Evolutionary conservation across 2,888 invertebrate species (phyloP), one percentile per base, ranked within the genome.

Genomic region (Rhingia campestris): DNA sequence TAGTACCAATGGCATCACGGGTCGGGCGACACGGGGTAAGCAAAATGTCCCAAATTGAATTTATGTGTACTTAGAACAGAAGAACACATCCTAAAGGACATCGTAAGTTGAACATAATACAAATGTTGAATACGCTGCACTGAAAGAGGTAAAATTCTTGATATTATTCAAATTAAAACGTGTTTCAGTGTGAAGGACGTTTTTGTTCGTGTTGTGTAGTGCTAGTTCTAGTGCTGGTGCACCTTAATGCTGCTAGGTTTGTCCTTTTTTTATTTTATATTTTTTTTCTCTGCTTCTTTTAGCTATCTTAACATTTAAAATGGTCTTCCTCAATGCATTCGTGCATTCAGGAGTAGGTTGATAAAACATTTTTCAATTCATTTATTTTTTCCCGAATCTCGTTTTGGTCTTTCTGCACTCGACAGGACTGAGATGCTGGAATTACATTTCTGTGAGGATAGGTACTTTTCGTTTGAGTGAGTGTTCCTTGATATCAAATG

Each of bases 161-260:
- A 67, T 73, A 61, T 77, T 73, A 79, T 82, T 82, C 51, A 77
- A 82, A 82, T 77, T 82, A 82, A 66, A 82, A 82, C 56, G 81
- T 79, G 67, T 77, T 70, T 64, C 41, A 35, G n/a, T 37, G 6
- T 61, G 61, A 72, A 82, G 67, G 77, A 82, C 61, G 47, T 72
- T 67, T 22, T 22, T 22, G 22, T 22, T 70, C 66, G 41, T 59
- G 59, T 54, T 73, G 37, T 53, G 32, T 58, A 47, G 22, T 22
- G 22, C 22, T 22, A 2, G 22, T 22, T 22, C 22, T 22, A 51
- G 47, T 47, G 10, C 10, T 37, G 41, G 45, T 39, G 51, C 51
- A 69, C 69, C 49, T 37, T 61, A 47, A 56, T 63, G 22, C 12
- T 22, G 22, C 22, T 22, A 49, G 22, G 9, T n/a, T 63, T 66